These are phyloP conservation scores for Marronus borbonicus DNA, from an alignment of 2,888 invertebrate genomes.

Conservation along the genomic window DNA sequence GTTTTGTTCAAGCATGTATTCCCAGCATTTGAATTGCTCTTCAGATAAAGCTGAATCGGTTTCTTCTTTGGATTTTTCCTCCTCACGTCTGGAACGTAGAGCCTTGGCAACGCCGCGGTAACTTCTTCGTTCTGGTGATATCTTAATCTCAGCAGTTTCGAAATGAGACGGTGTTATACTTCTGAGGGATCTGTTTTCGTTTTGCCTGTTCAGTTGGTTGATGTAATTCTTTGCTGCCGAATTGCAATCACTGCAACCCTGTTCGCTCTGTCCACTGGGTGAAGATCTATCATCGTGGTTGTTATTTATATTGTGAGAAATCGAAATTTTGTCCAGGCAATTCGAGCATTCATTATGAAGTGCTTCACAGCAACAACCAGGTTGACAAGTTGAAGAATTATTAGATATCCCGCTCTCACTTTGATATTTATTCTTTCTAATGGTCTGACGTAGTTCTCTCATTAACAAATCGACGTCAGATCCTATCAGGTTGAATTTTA, in stretches of 20 bases:
- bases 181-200: conserved; percentile 62
- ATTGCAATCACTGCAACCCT: conserved; percentile 73
- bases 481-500: conserved; percentile 80
- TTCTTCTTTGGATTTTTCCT: conserved; percentile 75
- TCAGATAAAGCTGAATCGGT: conserved; percentile 79
- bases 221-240: conserved; percentile 69
- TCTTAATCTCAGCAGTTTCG: conserved; percentile 70
- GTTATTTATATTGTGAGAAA: conserved; percentile 65
- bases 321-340: conserved; percentile 67
- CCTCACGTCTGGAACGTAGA: conserved; percentile 77
- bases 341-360: conserved; percentile 74
- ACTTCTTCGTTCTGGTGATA: conserved; percentile 72
- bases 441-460: conserved; percentile 84
- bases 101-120: conserved; percentile 77
- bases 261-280: conserved; percentile 90
- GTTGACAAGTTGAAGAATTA: conserved; percentile 70
- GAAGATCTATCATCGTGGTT: conserved; percentile 82
- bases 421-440: conserved; percentile 74
- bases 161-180: conserved; percentile 67
- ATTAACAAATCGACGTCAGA: conserved; percentile 84
- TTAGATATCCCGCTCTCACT: conserved; percentile 73
- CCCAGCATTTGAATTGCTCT: conserved; percentile 94
- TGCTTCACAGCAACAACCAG: conserved; percentile 77
- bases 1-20: conserved; percentile 93
- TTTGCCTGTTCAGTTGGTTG: conserved; percentile 67